Evolutionary conservation across 2,797 vertebrate species (phyloP).

Genomic region (Toxotes lorentzi): DNA sequence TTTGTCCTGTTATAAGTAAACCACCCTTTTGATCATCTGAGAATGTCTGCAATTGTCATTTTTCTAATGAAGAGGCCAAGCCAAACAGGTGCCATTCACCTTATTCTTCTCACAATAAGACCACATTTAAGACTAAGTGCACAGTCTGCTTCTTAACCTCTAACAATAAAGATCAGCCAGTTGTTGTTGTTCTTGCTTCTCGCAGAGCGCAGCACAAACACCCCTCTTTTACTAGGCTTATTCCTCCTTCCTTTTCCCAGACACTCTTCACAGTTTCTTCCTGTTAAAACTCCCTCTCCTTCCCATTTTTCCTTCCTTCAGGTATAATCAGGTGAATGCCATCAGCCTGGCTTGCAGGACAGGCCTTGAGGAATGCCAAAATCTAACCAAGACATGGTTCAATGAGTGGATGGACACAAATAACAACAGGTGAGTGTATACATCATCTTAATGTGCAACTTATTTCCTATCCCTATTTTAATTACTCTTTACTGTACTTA

Average conservation of each 20-base stretch:
- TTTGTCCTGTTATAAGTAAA: neutral
- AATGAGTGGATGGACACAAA: constrained; percentile 25
- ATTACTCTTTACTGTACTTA: neutral
- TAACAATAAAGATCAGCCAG: neutral
- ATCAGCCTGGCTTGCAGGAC: constrained; percentile 89
- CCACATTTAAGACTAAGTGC: neutral
- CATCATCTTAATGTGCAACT: neutral
- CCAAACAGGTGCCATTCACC: neutral
- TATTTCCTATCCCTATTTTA: neutral
- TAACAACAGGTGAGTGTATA: constrained; percentile 78
- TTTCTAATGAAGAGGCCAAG: neutral
- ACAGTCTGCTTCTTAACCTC: too few species aligned
- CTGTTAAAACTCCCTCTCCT: neutral
- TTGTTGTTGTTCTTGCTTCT: neutral
- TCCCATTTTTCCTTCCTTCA: constrained; percentile 57
- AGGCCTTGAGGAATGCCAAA: constrained; percentile 72
- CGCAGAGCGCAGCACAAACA: neutral
- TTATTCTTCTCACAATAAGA: neutral
- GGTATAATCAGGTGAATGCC: constrained; percentile 91
- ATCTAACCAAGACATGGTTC: constrained; percentile 59
- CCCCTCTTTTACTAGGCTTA: neutral
- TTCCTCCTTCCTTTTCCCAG: neutral
- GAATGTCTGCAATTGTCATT: too few species aligned
- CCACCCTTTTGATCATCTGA: too few species aligned
- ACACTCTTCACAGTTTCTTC: neutral